These are phyloP conservation scores for Remorina albescens DNA, from an alignment of 2,797 vertebrate genomes.

Conservation along the genomic window DNA sequence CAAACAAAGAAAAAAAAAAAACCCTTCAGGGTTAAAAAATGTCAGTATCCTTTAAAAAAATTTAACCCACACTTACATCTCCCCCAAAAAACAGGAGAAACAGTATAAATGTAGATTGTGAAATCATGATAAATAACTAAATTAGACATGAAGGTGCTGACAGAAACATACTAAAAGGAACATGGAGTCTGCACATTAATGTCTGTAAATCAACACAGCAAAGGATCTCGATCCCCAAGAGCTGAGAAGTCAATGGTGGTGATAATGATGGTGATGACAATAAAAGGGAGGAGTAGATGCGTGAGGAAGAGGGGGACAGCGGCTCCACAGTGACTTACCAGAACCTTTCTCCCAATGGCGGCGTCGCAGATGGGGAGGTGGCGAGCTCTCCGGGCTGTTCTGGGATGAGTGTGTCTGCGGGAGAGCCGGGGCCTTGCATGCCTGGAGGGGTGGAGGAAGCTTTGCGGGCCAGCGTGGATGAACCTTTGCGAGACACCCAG, in stretches of 20 bases:
- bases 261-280: slow-evolving; percentile 56
- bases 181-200: slow-evolving; percentile 32
- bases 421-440: slow-evolving; percentile 88
- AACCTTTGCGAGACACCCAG: slow-evolving; percentile 97
- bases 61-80: slow-evolving; percentile 40
- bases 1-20: too few species aligned
- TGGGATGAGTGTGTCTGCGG: slow-evolving; percentile 88
- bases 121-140: slow-evolving; percentile 39
- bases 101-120: slow-evolving; percentile 35
- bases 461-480: slow-evolving; percentile 88
- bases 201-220: slow-evolving; percentile 39
- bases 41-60: slow-evolving; percentile 2
- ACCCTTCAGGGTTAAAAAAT: slow-evolving; percentile 28
- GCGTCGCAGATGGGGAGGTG: slow-evolving; percentile 85
- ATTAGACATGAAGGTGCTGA: slow-evolving; percentile 38
- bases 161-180: slow-evolving; percentile 27
- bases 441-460: slow-evolving; percentile 90
- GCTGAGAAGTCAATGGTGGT: slow-evolving; percentile 37
- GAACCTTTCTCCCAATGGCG: slow-evolving; percentile 87
- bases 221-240: slow-evolving; percentile 30
- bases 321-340: slow-evolving; percentile 86
- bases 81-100: slow-evolving; percentile 44
- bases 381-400: slow-evolving; percentile 89
- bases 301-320: slow-evolving; percentile 18
- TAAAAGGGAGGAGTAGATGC: slow-evolving; percentile 31